Base-by-base conservation (phyloP, 1,140 invertebrate genomes). In the Eumaeus atala region DNA sequence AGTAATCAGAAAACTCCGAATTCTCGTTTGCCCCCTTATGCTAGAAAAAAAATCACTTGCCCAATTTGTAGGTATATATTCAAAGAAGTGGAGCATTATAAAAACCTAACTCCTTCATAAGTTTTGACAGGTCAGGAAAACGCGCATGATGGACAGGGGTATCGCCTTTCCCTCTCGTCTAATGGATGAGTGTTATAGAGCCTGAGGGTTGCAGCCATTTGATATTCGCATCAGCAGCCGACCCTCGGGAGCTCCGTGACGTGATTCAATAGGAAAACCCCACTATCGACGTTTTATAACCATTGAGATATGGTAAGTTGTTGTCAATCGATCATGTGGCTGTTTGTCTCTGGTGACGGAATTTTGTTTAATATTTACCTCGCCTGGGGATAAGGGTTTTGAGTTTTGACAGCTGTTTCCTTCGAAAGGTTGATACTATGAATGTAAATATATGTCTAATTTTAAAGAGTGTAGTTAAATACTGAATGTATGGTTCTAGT, bases 171-270 rank as follows among this genome's bases (percentile, higher is more conserved):
- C 68, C 66, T 68, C 64, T 58, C 64, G 59, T 69, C 66, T 84
- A 81, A 82, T 82, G 77, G 74, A 80, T 70, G 64, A 67, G 67
- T 69, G 72, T 76, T 74, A 75, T 76, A 62, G 70, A 80, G 67
- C 73, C 70, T 68, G 70, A 74, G 79, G 82, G 78, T 76, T 72
- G 70, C 72, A 71, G 72, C 66, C 74, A 83, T 80, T 82, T 82
- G 72, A 84, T 85, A 82, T 81, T 82, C 76, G 70, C 73, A 81
- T 79, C 79, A 78, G 70, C 60, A 64, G 64, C 47, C 56, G 72
- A 63, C 82, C 75, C 76, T 59, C 51, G 79, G 78, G 82, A 82
- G 67, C 56, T 35, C 54, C 62, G 66, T 71, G 70, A 73, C 72
- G 64, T 71, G 67, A 76, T 70, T 77, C 78, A 76, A 78, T 76